Evolutionary conservation across 2,888 invertebrate genomes (phyloP), one percentile per base, ranked within the genome.

Genomic region (Entomobrya multifasciata): DNA sequence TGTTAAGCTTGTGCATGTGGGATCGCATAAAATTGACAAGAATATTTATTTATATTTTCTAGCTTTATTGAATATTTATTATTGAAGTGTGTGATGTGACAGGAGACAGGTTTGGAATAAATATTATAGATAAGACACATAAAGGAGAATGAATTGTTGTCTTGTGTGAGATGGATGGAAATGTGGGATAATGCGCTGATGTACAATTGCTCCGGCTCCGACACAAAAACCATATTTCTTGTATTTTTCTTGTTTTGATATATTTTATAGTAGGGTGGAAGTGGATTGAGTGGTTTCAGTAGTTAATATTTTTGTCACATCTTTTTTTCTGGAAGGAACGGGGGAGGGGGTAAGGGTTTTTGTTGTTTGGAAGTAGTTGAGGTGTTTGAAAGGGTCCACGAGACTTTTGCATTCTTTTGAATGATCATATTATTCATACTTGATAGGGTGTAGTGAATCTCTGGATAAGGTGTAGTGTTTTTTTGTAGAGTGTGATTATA

Each of bases 111-210:
- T n/a, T 65, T 20, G 41, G 65, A 65, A 65, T 65, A 65, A 65
- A 65, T 65, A 65, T 65, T 65, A 22, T n/a, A n/a, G n/a, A n/a
- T n/a, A n/a, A n/a, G n/a, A n/a, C 65, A 41, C 41, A 20, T 65
- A 65, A 65, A 41, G 41, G n/a, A 41, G 22, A 65, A 65, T 65
- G 65, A 65, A 65, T 41, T 65, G 65, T 41, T 65, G 65, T 65
- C 65, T 41, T 20, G 15, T 11, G 47, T 47, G 47, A 41, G 65
- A 65, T 65, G 65, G 44, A 65, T 65, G 65, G n/a, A n/a, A n/a
- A n/a, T n/a, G n/a, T n/a, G n/a, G n/a, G 65, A 65, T 65, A 65
- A 65, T 65, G 65, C 44, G 65, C 65, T 20, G 41, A 65, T 65
- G 65, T 17, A 17, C 20, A n/a, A n/a, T n/a, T n/a, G n/a, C n/a